Conservation (phyloP, 2,797 vertebrate genomes). For the Sylvilagus floridanus region DNA sequence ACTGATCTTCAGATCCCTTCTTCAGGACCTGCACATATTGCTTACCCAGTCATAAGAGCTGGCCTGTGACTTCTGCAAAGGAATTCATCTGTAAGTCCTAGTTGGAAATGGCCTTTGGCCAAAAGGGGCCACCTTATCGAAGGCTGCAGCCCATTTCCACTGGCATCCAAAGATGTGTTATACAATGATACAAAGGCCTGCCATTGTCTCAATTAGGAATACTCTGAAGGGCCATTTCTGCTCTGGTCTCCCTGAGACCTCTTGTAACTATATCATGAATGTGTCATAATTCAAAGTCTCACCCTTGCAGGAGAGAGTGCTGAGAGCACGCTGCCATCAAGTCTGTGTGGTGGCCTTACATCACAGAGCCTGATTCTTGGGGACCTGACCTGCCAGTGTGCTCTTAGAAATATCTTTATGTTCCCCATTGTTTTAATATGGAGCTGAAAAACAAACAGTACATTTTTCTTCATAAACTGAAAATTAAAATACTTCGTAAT, state of each 20-base stretch:
- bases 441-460: neutral
- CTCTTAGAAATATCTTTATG: neutral
- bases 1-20: neutral
- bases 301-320: neutral
- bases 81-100: neutral
- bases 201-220: neutral
- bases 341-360: neutral
- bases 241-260: neutral
- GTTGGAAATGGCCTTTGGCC: neutral
- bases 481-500: constrained; percentile 48
- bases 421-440: neutral
- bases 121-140: neutral
- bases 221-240: neutral
- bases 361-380: neutral
- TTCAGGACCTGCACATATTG: neutral
- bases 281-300: neutral
- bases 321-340: fast-evolving
- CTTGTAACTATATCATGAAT: neutral
- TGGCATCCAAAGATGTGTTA: neutral
- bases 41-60: neutral
- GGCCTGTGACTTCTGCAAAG: neutral
- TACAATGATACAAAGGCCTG: neutral
- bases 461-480: neutral
- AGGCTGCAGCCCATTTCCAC: neutral
- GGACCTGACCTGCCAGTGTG: neutral